Conservation (phyloP, 2,797 vertebrate genomes). For the Fistularia tabacaria region DNA sequence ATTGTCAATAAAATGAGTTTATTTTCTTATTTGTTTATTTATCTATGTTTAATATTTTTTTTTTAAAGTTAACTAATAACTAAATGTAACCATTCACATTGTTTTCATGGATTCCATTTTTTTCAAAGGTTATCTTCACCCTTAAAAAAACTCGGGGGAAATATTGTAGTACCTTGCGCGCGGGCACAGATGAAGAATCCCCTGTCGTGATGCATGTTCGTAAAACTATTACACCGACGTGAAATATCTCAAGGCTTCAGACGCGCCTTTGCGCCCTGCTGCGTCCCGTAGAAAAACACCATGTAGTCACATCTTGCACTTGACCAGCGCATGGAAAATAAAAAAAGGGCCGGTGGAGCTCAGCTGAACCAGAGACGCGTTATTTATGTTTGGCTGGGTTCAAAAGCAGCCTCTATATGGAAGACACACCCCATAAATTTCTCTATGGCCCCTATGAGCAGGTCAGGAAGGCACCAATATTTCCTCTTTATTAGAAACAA, state of each 20-base stretch:
- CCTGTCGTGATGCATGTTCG: no score
- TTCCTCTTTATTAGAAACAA: conserved; percentile 75
- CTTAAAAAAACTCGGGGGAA: no score
- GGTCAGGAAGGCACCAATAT: conserved; percentile 72
- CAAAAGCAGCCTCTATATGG: conserved; percentile 51
- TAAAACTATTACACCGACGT: no score
- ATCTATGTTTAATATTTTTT: conserved; percentile 17
- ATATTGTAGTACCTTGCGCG: no score
- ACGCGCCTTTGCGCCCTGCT: conserved; percentile 5
- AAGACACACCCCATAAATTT: conserved; percentile 64
- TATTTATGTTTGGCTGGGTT: conserved; percentile 62
- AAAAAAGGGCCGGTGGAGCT: conserved; percentile 38
- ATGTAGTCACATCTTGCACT: conserved; percentile 48
- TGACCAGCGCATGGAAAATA: conserved; percentile 30
- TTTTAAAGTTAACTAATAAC: background rate
- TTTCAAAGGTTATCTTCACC: no score
- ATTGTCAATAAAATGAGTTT: background rate
- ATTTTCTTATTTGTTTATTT: conserved; percentile 6
- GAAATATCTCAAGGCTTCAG: conserved; percentile 7
- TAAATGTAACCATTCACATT: no score
- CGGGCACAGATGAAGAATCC: no score
- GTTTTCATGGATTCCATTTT: no score
- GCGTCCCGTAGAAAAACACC: conserved; percentile 13
- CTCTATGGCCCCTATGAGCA: conserved; percentile 63
- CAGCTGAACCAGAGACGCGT: conserved; percentile 47